Evolutionary conservation across 1,140 invertebrate genomes (phyloP), one percentile per base, ranked within the genome.

Genomic region (Dryas iulia): DNA sequence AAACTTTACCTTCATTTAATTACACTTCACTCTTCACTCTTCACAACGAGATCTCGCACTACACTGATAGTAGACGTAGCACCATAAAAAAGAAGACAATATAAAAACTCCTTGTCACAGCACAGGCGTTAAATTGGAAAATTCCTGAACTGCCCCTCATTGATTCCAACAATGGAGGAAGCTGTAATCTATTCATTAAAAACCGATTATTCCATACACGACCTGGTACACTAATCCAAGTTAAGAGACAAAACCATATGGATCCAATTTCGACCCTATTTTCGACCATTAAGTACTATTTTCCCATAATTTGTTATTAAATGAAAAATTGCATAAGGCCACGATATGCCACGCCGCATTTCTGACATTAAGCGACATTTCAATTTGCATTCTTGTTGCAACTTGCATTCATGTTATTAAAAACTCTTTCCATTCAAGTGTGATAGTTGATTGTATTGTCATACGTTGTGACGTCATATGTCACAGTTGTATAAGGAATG

Each of bases 161-260:
- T 82, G 87, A 85, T 87, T 79, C 69, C 77, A 78, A 90, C 86
- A 87, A 89, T 87, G 73, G 83, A 78, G 78, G 77, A 79, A 72
- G 83, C 81, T 79, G 85, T 90, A 90, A 90, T 90, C 88, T 89
- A 89, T 90, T 90, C 88, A 90, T 90, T 90, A 90, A 89, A 90
- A 89, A 87, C 78, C 88, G 88, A 90, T 90, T 90, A 90, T 89
- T 81, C 86, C 81, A 79, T 84, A 84, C 86, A 89, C 82, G 83
- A 78, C 62, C 80, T 78, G 78, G 63, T 86, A 86, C 86, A 85
- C 86, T 87, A 86, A 90, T 86, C 83, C 81, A 83, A 84, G 84
- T 89, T 87, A 87, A 86, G 68, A 59, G 35, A 21, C 30, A 56
- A 62, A 59, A 65, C 31, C 24, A 58, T 39, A 24, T 31, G 14